These are phyloP conservation scores for Colinus virginianus DNA, from an alignment of 2,113 vertebrate species.

Conservation along the genomic window DNA sequence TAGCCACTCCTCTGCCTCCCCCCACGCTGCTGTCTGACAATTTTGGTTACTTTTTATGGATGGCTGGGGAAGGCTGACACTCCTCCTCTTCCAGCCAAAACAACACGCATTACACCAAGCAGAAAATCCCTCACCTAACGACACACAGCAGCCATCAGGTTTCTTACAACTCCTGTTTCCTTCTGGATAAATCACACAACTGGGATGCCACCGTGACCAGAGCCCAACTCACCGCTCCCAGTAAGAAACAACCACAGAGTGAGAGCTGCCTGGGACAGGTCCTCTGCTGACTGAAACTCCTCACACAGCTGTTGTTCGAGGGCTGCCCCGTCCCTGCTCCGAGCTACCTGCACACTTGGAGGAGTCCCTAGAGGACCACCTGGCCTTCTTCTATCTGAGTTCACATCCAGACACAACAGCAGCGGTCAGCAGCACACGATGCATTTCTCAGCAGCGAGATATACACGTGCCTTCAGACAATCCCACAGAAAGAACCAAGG, in stretches of 20 bases:
- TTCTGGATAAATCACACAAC: background rate
- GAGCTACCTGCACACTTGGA: background rate
- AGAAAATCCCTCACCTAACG: fast-evolving
- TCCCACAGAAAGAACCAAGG: background rate
- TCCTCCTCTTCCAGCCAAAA: background rate
- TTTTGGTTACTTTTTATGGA: background rate
- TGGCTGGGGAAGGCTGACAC: fast-evolving
- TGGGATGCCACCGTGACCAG: background rate
- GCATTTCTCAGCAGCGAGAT: background rate
- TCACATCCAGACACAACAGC: background rate
- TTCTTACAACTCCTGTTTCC: background rate
- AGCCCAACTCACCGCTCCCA: background rate
- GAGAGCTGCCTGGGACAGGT: background rate
- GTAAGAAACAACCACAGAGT: background rate
- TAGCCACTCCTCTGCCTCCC: background rate
- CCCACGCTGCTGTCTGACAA: background rate
- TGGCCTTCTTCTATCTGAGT: fast-evolving
- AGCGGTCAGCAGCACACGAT: fast-evolving
- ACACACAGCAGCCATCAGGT: background rate
- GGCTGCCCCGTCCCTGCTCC: background rate
- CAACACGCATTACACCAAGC: background rate
- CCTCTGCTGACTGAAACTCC: background rate
- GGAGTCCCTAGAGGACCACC: background rate
- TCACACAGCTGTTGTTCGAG: background rate
- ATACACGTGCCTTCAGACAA: fast-evolving